A percentile compares a stretch with the other conserved stretches of the same genome.
These are phyloP conservation scores for Sterrhoptilus dennistouni DNA, from an alignment of 2,113 vertebrate genomes.

Conservation along the genomic window DNA sequence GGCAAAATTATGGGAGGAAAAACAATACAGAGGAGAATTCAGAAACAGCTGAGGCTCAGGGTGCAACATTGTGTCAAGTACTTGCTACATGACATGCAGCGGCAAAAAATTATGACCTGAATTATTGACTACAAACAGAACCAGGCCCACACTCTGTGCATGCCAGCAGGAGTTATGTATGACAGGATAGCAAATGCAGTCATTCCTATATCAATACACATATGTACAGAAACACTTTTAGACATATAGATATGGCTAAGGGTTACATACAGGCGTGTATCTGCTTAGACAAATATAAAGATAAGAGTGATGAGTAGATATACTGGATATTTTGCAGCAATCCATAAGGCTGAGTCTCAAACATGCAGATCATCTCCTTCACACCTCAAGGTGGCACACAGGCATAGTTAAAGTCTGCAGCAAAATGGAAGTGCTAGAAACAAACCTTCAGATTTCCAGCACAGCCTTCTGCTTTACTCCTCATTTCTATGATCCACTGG, in stretches of 20 bases:
- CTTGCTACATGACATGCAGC: not conserved
- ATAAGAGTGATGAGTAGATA: not conserved
- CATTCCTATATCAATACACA: not conserved
- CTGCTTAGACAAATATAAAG: not conserved
- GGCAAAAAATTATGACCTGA: not conserved
- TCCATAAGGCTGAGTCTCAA: not conserved
- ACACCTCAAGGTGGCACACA: not conserved
- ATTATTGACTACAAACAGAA: not conserved
- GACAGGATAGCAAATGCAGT: accelerated
- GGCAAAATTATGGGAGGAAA: not conserved
- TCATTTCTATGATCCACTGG: not conserved
- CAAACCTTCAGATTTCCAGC: not conserved
- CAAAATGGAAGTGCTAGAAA: not conserved
- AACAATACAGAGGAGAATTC: not conserved
- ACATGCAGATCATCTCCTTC: not conserved
- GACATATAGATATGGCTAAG: accelerated
- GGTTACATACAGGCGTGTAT: accelerated
- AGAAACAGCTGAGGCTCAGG: not conserved
- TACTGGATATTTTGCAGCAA: not conserved
- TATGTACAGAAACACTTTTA: not conserved
- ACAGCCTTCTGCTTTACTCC: not conserved
- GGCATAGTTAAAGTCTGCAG: not conserved
- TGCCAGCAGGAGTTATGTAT: not conserved
- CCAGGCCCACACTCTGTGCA: not conserved
- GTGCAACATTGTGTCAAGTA: not conserved